These are phyloP conservation scores for Anomalospiza imberbis DNA, from an alignment of 2,797 vertebrate genomes.

Conservation along the genomic window DNA sequence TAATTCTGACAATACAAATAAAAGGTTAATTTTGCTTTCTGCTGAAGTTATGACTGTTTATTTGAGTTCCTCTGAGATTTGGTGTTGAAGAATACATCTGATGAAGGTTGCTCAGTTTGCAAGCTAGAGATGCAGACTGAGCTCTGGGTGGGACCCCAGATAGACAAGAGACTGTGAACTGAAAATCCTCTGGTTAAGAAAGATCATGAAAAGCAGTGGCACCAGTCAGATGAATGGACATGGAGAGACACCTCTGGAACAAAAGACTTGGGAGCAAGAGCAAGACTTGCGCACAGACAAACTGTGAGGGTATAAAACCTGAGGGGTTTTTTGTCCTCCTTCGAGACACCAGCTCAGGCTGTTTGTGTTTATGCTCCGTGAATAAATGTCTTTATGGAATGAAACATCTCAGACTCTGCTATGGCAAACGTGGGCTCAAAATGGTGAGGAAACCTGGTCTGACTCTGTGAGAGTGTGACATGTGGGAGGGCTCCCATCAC, in stretches of 20 bases:
- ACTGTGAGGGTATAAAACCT: not conserved
- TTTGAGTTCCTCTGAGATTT: not conserved
- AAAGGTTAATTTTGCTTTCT: not conserved
- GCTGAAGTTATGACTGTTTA: not conserved
- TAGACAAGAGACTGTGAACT: not conserved
- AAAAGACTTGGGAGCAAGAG: not conserved
- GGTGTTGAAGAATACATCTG: not conserved
- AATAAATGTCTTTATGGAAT: not conserved
- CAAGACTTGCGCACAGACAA: fast-evolving
- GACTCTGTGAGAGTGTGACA: not conserved
- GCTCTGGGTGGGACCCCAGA: not conserved
- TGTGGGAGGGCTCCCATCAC: no score
- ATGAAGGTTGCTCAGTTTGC: not conserved
- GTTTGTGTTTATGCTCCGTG: fast-evolving
- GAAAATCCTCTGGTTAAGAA: not conserved
- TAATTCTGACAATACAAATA: not conserved
- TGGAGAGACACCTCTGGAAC: not conserved
- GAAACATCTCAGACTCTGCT: not conserved
- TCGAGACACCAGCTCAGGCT: fast-evolving
- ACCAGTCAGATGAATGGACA: no score
- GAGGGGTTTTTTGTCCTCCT: not conserved
- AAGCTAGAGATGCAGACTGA: not conserved
- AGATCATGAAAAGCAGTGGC: not conserved
- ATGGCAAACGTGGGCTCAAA: not conserved
- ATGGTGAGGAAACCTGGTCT: not conserved